phyloP scores from a whole-genome alignment of 2,888 invertebrate species.

The Nycteola revayana region DNA sequence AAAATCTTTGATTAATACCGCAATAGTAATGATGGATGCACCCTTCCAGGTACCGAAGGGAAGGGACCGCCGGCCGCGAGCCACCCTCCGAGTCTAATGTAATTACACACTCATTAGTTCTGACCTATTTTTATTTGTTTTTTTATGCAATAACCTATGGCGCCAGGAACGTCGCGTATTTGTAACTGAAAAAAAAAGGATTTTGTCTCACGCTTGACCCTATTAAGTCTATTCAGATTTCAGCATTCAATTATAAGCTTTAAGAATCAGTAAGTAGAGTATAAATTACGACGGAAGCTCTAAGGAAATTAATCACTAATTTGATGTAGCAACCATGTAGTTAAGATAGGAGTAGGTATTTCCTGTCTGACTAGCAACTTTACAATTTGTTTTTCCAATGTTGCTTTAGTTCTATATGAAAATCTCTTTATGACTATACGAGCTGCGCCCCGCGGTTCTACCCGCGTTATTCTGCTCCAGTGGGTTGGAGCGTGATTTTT shows the following conservation, averaged over 20 bases:
- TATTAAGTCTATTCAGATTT: too few relatives aligned
- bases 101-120: conserved; percentile 77
- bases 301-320: too few relatives aligned
- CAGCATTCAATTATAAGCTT: background rate
- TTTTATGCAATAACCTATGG: conserved; percentile 41
- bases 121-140: conserved; percentile 64
- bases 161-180: conserved; percentile 19
- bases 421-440: too few relatives aligned
- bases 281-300: too few relatives aligned
- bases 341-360: too few relatives aligned
- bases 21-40: conserved; percentile 56
- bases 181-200: conserved; percentile 28
- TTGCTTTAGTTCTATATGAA: too few relatives aligned
- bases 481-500: too few relatives aligned
- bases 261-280: background rate
- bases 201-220: conserved; percentile 15
- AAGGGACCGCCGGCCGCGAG: conserved; percentile 65
- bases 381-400: too few relatives aligned
- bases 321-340: too few relatives aligned
- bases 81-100: conserved; percentile 70
- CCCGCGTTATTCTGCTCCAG: too few relatives aligned
- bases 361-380: too few relatives aligned
- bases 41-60: conserved; percentile 51
- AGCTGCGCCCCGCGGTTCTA: too few relatives aligned
- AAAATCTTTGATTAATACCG: conserved; percentile 53